Evolutionary conservation across 2,113 vertebrate genomes (phyloP), one percentile per base, ranked within the genome.

Genomic region (Atrichornis clamosus): DNA sequence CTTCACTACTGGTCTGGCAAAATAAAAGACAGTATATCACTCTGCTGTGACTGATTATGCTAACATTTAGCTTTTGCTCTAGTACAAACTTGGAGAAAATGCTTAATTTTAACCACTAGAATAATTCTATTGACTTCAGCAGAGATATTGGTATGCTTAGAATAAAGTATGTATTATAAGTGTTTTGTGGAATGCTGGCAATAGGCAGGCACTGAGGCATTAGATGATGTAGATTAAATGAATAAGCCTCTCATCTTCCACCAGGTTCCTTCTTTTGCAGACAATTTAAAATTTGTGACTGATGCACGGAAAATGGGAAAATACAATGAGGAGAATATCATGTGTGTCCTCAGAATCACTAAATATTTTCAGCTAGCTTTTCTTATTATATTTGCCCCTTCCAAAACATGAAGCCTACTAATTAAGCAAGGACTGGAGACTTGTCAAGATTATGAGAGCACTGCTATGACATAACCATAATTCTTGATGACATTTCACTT

Each of bases 401-500:
- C 70, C 86, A 72, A 97, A 94, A 86, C 39, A 79, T 9, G 33
- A 96, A 73, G 73, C 26, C 65, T 92, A 87, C 95, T 96, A 95
- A 97, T 96, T 97, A 93, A 96, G 80, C 56, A 5, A 93, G 85
- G 60, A 86, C 73, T 81, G 80, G 83, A 92, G 83, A 92, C 92
- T 94, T 94, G 90, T 96, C 94, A 97, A 90, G 90, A 90, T 92
- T 94, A 93, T 89, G 80, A 95, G 69, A 94, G 80, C n/a, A 72
- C 60, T 1, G 23, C 77, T 87, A 86, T 92, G 95, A 89, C 88
- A 96, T 84, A 95, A 84, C 60, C 92, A 91, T 96, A 95, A 96
- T 94, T 95, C 95, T 93, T 94, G 83, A 94, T 95, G 96, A 94
- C 95, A 96, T 96, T 96, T 96, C 86, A 87, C 93, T 96, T 94